Conservation (phyloP, 2,797 vertebrate species). For the Schizopygopsis pylzovi region DNA sequence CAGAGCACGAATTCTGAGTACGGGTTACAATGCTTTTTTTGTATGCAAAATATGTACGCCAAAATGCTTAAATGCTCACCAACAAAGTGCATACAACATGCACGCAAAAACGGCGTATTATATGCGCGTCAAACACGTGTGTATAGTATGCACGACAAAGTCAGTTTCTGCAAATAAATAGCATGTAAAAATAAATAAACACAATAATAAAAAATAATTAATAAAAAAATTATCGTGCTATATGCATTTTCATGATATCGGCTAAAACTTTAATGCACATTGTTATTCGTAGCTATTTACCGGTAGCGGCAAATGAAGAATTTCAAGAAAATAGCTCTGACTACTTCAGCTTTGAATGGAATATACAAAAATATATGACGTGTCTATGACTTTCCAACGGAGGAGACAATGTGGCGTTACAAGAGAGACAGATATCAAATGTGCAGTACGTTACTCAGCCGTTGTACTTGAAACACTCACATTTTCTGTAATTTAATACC, state of each 20-base stretch:
- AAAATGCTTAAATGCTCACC: not conserved
- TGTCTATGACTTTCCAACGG: not conserved
- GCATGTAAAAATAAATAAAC: not conserved
- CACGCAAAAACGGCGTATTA: not conserved
- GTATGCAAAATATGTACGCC: too few relatives aligned
- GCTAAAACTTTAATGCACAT: not conserved
- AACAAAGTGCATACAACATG: not conserved
- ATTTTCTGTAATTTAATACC: not conserved
- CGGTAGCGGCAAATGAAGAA: not conserved
- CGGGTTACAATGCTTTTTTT: too few relatives aligned
- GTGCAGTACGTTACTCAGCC: too few relatives aligned
- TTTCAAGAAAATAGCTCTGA: not conserved
- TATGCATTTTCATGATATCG: too few relatives aligned
- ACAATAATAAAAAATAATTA: too few relatives aligned
- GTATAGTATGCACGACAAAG: not conserved
- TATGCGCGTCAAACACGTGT: not conserved
- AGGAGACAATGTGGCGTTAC: not conserved
- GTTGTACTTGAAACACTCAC: not conserved
- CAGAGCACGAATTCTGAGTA: too few relatives aligned
- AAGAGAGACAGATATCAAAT: not conserved
- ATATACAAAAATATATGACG: not conserved
- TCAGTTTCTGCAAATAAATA: not conserved
- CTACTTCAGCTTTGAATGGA: too few relatives aligned
- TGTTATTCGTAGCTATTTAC: not conserved
- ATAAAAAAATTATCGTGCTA: too few relatives aligned